phyloP scores from a whole-genome alignment of 2,888 invertebrate species.

The Epinotia demarniana region DNA sequence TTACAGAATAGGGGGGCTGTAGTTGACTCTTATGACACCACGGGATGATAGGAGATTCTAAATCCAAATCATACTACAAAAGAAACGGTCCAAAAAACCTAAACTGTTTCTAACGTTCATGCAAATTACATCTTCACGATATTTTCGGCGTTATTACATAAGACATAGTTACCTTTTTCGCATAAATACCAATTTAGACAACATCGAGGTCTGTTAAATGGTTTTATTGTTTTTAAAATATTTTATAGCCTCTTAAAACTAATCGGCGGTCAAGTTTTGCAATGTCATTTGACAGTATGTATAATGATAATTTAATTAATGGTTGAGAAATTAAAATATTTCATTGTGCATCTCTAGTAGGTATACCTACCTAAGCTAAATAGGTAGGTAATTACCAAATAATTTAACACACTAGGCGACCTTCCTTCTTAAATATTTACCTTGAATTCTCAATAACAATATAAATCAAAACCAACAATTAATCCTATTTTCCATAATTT shows the following conservation, averaged over 20 bases:
- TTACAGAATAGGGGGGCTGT: too few relatives aligned
- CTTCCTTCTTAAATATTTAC: neutral
- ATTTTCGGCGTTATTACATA: neutral
- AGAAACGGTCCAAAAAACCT: neutral
- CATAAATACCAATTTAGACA: slow-evolving; percentile 7
- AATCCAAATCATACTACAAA: too few relatives aligned
- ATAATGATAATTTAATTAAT: slow-evolving; percentile 14
- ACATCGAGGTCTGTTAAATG: neutral
- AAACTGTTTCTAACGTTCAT: neutral
- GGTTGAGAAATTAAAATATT: slow-evolving; percentile 9
- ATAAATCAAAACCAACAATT: slow-evolving; percentile 12
- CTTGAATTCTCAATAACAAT: slow-evolving; percentile 2
- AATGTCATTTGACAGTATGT: slow-evolving; percentile 12
- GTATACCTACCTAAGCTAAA: too few relatives aligned
- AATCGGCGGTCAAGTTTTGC: slow-evolving; percentile 17
- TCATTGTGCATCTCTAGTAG: neutral
- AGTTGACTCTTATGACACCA: too few relatives aligned
- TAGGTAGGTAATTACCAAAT: neutral
- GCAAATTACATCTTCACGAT: neutral
- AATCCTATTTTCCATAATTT: slow-evolving; percentile 16
- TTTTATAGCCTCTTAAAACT: slow-evolving; percentile 27
- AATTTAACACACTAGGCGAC: neutral
- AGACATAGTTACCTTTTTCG: slow-evolving; percentile 6
- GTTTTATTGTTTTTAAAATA: slow-evolving; percentile 41
- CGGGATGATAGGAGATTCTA: too few relatives aligned